phyloP scores from a whole-genome alignment of 2,888 invertebrate species.

The Nebria salina region DNA sequence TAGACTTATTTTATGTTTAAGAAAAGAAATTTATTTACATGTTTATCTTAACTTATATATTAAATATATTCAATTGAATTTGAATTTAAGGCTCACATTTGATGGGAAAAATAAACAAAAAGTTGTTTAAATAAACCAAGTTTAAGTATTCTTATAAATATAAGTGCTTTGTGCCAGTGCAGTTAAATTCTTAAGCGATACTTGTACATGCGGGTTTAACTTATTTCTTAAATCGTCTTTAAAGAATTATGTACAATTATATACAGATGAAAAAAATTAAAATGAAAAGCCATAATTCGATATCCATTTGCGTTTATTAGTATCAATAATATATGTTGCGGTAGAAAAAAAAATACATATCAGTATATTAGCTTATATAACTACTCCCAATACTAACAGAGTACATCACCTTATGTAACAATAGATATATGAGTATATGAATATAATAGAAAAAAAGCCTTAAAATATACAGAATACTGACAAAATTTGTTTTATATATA shows the following conservation, averaged over 20 bases:
- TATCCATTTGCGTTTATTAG: conserved; percentile 44
- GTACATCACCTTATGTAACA: conserved; percentile 37
- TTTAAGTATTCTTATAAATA: not conserved
- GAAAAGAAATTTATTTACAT: not conserved
- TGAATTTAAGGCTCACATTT: no score
- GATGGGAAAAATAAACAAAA: no score
- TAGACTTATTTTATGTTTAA: not conserved
- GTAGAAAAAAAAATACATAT: conserved; percentile 35
- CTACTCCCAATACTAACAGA: conserved; percentile 38
- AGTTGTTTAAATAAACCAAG: not conserved
- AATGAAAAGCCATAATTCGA: conserved; percentile 47
- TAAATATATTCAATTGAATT: no score
- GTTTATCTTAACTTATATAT: no score
- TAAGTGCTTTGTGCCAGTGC: not conserved
- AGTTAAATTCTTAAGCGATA: not conserved
- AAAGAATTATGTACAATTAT: conserved; percentile 11
- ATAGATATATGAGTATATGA: conserved; percentile 23
- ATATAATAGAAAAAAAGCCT: conserved; percentile 17
- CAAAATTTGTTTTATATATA: conserved; percentile 34
- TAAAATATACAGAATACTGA: conserved; percentile 35
- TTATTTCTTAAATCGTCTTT: not conserved
- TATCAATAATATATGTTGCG: conserved; percentile 13
- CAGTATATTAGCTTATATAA: conserved; percentile 21
- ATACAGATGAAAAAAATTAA: conserved; percentile 19
- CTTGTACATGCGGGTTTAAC: conserved; percentile 9